Conservation (phyloP, 2,888 invertebrate species). For the Neocrepidodera transversa region DNA sequence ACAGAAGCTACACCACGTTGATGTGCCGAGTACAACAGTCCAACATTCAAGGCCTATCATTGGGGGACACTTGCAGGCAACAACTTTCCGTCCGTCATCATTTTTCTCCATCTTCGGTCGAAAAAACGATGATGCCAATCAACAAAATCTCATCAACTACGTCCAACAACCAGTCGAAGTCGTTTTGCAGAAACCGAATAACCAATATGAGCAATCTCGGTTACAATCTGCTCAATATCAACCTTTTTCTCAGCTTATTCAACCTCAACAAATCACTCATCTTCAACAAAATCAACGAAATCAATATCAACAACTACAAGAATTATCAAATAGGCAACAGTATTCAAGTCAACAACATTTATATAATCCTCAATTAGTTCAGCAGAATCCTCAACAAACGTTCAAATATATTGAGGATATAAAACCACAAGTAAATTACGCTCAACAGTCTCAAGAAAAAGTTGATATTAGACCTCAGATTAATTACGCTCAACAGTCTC, state of each 20-base stretch:
- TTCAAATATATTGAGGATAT: slow-evolving; percentile 24
- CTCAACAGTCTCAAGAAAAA: slow-evolving; percentile 43
- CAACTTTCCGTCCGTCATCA: slow-evolving; percentile 58
- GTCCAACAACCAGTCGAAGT: slow-evolving; percentile 22
- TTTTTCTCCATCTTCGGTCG: slow-evolving; percentile 38
- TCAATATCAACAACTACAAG: slow-evolving; percentile 21
- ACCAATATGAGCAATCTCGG: neutral
- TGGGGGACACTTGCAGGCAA: slow-evolving; percentile 59
- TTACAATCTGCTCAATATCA: slow-evolving; percentile 20
- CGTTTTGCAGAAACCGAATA: neutral
- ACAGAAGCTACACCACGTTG: slow-evolving; percentile 59
- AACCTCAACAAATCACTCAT: neutral
- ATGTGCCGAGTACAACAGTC: slow-evolving; percentile 42
- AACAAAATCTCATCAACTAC: slow-evolving; percentile 18
- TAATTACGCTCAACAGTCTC: slow-evolving; percentile 46
- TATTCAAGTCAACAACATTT: slow-evolving; percentile 26
- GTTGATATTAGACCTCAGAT: slow-evolving; percentile 14
- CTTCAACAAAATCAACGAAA: slow-evolving; percentile 23
- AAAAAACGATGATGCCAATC: slow-evolving; percentile 39
- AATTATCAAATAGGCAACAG: slow-evolving; percentile 9
- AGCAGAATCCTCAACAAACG: slow-evolving; percentile 4
- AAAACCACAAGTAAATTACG: slow-evolving; percentile 43
- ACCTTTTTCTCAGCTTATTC: slow-evolving; percentile 18
- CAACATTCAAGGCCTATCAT: slow-evolving; percentile 51
- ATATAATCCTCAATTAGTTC: neutral